A percentile compares a stretch with the other conserved stretches of the same genome.
These are phyloP conservation scores for Alectoris magna DNA, from an alignment of 2,797 vertebrate species.

Conservation along the genomic window DNA sequence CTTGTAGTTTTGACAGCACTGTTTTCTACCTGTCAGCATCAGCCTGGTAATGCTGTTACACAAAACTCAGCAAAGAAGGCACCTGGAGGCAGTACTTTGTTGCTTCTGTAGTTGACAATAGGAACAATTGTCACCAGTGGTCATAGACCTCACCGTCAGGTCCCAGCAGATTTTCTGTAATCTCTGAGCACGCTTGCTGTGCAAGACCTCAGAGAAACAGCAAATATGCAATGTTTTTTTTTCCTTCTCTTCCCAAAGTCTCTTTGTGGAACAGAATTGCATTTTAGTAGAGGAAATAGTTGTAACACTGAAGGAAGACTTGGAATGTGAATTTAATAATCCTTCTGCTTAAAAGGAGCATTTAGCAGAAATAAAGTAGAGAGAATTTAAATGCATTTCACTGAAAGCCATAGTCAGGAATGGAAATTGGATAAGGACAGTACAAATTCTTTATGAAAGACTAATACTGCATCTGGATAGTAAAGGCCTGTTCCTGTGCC, in stretches of 20 bases:
- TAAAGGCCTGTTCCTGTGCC: slow-evolving; percentile 30
- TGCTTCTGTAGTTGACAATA: background rate
- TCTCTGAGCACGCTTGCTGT: background rate
- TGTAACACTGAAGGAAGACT: background rate
- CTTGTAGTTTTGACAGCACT: background rate
- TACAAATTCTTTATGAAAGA: slow-evolving; percentile 60
- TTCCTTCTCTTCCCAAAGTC: background rate
- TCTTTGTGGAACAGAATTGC: background rate
- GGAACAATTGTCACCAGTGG: background rate
- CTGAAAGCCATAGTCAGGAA: slow-evolving; percentile 18
- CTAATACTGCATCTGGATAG: slow-evolving; percentile 58
- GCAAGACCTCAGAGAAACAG: background rate
- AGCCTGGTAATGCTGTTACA: background rate
- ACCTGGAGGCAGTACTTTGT: background rate
- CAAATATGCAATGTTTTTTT: background rate
- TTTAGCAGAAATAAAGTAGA: background rate
- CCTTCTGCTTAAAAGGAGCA: slow-evolving; percentile 3
- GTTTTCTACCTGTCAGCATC: background rate
- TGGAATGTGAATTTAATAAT: slow-evolving; percentile 45
- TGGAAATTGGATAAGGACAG: slow-evolving; percentile 58
- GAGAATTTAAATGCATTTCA: slow-evolving; percentile 20
- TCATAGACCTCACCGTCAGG: background rate
- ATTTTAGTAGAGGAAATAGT: background rate
- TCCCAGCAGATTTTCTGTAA: background rate
- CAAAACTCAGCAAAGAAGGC: background rate